A percentile compares a stretch with the other conserved stretches of the same genome.
phyloP scores from a whole-genome alignment of 2,888 invertebrate genomes.

The Diplazon laetatorius region DNA sequence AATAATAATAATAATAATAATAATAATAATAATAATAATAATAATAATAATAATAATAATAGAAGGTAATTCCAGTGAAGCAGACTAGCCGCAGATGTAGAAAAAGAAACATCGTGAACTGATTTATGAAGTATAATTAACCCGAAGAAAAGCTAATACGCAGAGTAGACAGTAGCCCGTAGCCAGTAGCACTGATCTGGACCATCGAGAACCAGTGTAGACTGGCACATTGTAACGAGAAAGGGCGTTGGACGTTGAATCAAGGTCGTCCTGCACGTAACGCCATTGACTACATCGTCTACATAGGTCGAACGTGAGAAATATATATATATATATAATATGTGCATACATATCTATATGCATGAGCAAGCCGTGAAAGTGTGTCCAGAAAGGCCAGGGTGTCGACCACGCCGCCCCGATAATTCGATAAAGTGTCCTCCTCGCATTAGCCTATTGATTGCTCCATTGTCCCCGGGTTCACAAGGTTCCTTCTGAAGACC shows the following conservation, averaged over 20 bases:
- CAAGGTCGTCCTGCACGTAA: conserved; percentile 38
- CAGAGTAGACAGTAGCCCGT: too few species aligned
- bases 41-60: background rate
- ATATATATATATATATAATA: background rate
- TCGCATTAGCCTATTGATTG: conserved; percentile 83
- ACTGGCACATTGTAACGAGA: conserved; percentile 12
- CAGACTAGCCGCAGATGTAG: too few species aligned
- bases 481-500: conserved; percentile 63
- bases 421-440: conserved; percentile 81
- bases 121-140: background rate
- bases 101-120: background rate
- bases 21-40: background rate
- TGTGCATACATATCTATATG: too few species aligned
- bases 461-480: conserved; percentile 77
- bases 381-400: conserved; percentile 67
- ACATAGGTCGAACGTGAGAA: conserved; percentile 30
- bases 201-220: conserved; percentile 7
- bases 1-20: too few species aligned
- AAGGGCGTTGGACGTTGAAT: conserved; percentile 54
- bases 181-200: conserved; percentile 17
- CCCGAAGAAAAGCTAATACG: too few species aligned
- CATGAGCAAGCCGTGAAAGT: conserved; percentile 46
- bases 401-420: conserved; percentile 78
- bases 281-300: conserved; percentile 21
- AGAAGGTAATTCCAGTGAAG: too few species aligned